Evolutionary conservation across 2,888 invertebrate species (phyloP).

Genomic region (Antitype chi): DNA sequence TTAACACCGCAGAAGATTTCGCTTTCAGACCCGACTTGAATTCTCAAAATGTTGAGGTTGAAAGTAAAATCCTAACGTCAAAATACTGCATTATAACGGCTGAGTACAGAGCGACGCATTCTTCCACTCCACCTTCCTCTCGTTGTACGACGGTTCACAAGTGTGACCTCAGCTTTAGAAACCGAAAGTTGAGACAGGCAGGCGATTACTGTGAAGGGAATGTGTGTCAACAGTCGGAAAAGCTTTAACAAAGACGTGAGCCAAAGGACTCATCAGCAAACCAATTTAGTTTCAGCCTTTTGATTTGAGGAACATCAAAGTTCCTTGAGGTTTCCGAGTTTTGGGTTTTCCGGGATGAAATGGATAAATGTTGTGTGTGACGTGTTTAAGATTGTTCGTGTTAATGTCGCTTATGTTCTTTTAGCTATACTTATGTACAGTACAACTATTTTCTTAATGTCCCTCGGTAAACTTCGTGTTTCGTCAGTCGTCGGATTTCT

Average conservation of each 20-base stretch:
- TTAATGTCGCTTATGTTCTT: background rate
- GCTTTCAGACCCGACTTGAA: background rate
- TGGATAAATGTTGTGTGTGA: constrained; percentile 39
- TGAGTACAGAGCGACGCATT: constrained; percentile 2
- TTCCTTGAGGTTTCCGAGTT: constrained; percentile 44
- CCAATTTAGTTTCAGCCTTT: constrained; percentile 65
- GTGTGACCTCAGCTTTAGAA: constrained; percentile 61
- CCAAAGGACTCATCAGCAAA: constrained; percentile 65
- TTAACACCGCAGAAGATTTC: background rate
- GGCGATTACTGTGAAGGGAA: constrained; percentile 71
- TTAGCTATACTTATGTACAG: background rate
- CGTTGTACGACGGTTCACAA: constrained; percentile 20
- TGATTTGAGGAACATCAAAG: constrained; percentile 64
- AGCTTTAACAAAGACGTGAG: constrained; percentile 66
- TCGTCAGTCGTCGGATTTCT: too few species aligned
- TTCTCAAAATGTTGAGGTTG: background rate
- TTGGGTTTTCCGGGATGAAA: constrained; percentile 50
- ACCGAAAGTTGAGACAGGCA: constrained; percentile 62
- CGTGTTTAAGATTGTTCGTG: constrained; percentile 4
- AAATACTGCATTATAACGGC: background rate
- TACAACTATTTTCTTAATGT: too few species aligned
- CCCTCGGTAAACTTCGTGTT: too few species aligned
- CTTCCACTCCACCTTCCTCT: background rate
- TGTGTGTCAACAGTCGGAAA: constrained; percentile 72
- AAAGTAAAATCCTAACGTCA: background rate